Base-by-base conservation (phyloP, 2,888 invertebrate genomes). In the Hylaea fasciaria region DNA sequence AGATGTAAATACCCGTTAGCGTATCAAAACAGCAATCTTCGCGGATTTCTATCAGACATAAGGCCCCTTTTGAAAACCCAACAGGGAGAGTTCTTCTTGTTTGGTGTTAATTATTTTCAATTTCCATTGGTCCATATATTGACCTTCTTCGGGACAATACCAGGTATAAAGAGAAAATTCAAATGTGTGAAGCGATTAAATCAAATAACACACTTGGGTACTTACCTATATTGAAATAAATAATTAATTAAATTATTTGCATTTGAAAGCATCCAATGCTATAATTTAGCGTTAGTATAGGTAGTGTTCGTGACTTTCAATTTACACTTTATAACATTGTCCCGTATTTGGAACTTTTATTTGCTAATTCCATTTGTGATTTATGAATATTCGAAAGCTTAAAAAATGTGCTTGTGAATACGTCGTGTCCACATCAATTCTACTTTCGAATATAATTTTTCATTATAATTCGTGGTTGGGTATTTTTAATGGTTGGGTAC, bases 381-480 rank as follows among this genome's bases (percentile, higher is more conserved):
- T 64, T 66, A 68, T 62, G 60, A 47, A 9, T 47, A 47, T 68
- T 62, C 48, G 64, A 66, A 62, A 60, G 60, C 46, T 32, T 5
- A 32, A 32, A 46, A 44, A 58, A 60, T 54, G 49, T 49, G 48
- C 53, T 47, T 40, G 37, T 39, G 52, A 56, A 53, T 37, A 52
- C 16, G 54, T 59, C 62, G 55, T 62, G 57, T 64, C 54, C 54
- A 48, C 52, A 56, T 48, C 56, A 43, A 59, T 50, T 35, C 37
- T 37, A 60, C 60, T 67, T 60, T 60, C 60, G 48, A 62, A 57
- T 57, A 48, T 46, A 66, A 64, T 62, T 58, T 64, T 64, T 64
- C 41, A 63, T 63, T 63, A 37, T 51, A 57, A 59, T 57, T 48
- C 50, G 51, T 35, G 48, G 59, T 50, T 49, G 43, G 59, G 32